Base-by-base conservation (phyloP, 2,888 invertebrate genomes). In the Cantharis rufa region DNA sequence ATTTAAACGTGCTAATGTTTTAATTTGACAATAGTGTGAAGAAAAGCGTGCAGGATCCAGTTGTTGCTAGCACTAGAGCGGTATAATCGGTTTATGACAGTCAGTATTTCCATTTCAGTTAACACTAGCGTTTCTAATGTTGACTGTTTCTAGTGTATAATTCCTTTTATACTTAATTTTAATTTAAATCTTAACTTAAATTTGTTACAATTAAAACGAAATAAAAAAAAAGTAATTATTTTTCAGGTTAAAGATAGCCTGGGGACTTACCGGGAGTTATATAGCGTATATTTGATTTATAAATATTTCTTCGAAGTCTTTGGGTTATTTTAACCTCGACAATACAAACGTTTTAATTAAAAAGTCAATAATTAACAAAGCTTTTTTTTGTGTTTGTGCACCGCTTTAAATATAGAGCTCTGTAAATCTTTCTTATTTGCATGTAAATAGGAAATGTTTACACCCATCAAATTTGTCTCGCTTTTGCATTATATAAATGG, bases 401-500 rank as follows among this genome's bases (percentile, higher is more conserved):
- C n/a, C 75, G 75, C 21, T 74, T 71, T 69, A 27, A 69, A 74
- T 74, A 73, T 70, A 28, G 76, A 32, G 73, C 72, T 62, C 32
- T 72, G 71, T 77, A 77, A 71, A 74, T 71, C 68, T 77, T 64
- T 15, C 77, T 72, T 69, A 78, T 78, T 78, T 78, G 61, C 77
- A 78, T 78, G 74, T 75, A 78, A 78, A 78, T 78, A 78, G 75
- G 72, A 75, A 74, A 74, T 74, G 71, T 77, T 74, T 77, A 74
- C 71, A 77, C 77, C 77, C 77, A 78, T 78, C 77, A 78, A 78
- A 78, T 75, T 78, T 78, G 77, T 78, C 77, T 74, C 66, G 71
- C 62, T 71, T 75, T 69, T 75, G 70, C 72, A 75, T 78, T 71
- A 74, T 71, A 78, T 70, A 78, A 77, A 78, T 75, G 77, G 71